Percentiles rank a stretch among this genome's conserved stretches.
Evolutionary conservation across 2,113 vertebrate genomes (phyloP).

Genomic region (Pituophis catenifer): DNA sequence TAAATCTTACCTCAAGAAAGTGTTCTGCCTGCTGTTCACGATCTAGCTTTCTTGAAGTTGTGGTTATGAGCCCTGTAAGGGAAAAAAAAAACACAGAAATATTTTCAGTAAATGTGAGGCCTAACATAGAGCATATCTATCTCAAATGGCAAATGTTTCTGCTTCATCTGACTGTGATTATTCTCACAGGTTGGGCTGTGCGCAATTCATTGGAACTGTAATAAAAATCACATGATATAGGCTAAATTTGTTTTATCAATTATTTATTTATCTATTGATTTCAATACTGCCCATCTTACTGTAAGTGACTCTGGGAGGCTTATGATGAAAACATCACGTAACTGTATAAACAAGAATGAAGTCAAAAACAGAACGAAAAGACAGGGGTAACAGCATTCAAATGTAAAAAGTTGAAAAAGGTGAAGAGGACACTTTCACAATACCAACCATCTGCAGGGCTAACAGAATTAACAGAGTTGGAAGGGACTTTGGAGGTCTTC

Average conservation of each 20-base stretch:
- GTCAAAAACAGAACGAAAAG: neutral
- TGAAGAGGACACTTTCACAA: neutral
- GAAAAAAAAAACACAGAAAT: constrained; percentile 60
- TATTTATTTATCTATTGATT: neutral
- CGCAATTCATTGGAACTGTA: neutral
- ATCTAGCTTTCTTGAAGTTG: constrained; percentile 91
- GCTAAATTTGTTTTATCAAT: neutral
- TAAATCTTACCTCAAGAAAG: constrained; percentile 84
- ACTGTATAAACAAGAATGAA: neutral
- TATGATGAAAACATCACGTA: neutral
- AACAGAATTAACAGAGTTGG: neutral
- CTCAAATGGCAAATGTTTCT: neutral
- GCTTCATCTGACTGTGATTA: neutral
- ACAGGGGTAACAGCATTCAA: neutral
- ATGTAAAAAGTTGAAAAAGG: neutral
- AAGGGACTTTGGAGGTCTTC: neutral
- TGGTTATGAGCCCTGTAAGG: constrained; percentile 88
- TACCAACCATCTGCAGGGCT: neutral
- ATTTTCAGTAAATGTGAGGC: constrained; percentile 50
- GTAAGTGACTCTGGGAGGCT: neutral
- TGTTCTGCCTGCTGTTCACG: constrained; percentile 94
- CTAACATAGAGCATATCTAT: neutral
- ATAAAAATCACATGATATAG: neutral
- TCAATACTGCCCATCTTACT: neutral
- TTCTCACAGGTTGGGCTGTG: neutral